Evolutionary conservation across 2,113 vertebrate genomes (phyloP), one percentile per base, ranked within the genome.

Genomic region (Cavia aperea): DNA sequence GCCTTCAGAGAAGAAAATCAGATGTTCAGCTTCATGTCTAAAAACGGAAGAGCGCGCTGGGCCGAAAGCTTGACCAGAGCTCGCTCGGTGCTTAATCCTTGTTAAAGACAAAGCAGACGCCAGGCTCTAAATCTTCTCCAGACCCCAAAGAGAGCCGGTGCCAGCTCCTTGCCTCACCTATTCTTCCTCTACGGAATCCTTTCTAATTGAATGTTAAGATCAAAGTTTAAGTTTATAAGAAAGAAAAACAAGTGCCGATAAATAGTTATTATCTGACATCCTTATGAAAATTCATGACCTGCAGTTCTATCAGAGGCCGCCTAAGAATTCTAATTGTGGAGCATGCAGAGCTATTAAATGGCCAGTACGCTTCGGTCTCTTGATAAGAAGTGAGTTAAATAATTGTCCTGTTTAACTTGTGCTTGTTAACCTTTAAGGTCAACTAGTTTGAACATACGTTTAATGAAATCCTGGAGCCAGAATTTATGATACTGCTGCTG

Each of bases 391-490:
- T 91, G 98, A 98, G 98, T 98, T 98, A 98, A 98, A 98, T 98
- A 98, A 98, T 98, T 98, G 98, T 98, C 98, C 98, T 98, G 98
- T 98, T 98, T 98, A 98, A 98, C 98, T 98, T 98, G 97, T 97
- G 98, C 98, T 98, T 98, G 98, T 98, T 98, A 98, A 98, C 98
- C 98, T 98, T 98, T 98, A 97, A 98, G 98, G 98, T 98, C 98
- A 98, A 98, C 98, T 98, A 98, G 98, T 98, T 98, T 98, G 98
- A 98, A 98, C 98, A 98, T 98, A 98, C 98, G 97, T 98, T 98
- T 98, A 98, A 98, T 98, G 98, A 98, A 98, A 98, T 98, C 98
- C 97, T 98, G 97, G 97, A 98, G 98, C 97, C 97, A 97, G 98
- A 98, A 98, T 98, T 98, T 98, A 98, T 98, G 98, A 97, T 97